A percentile compares a stretch with the other conserved stretches of the same genome.
phyloP scores from a whole-genome alignment of 2,113 vertebrate species.

The Toxotes jaculatrix region DNA sequence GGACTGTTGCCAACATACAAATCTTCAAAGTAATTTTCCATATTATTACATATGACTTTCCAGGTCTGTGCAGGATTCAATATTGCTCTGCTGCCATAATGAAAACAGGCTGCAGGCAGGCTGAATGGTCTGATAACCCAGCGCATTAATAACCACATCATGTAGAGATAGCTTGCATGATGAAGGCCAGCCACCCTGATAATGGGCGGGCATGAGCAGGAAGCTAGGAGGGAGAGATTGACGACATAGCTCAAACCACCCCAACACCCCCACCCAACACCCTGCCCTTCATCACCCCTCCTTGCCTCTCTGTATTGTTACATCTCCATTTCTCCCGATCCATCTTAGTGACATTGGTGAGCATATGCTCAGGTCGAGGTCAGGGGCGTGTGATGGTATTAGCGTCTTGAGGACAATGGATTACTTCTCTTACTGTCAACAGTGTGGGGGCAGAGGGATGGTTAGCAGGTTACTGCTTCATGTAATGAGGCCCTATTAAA shows the following conservation, averaged over 20 bases:
- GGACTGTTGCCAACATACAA: neutral
- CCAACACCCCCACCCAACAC: neutral
- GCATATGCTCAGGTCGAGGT: conserved; percentile 59
- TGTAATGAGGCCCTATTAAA: conserved; percentile 25
- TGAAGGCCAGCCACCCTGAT: conserved; percentile 61
- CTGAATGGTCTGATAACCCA: neutral
- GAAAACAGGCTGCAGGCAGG: conserved; percentile 16
- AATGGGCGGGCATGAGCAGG: conserved; percentile 58
- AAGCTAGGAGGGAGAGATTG: conserved; percentile 30
- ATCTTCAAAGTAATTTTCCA: neutral
- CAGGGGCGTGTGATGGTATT: conserved; percentile 68
- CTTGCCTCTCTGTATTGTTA: conserved; percentile 33
- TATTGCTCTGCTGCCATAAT: neutral
- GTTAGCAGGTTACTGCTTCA: conserved; percentile 42
- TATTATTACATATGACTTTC: neutral
- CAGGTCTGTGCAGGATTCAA: neutral
- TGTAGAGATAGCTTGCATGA: conserved; percentile 43
- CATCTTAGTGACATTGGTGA: conserved; percentile 68
- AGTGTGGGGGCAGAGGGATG: neutral
- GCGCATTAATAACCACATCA: conserved; percentile 66
- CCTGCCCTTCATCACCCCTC: conserved; percentile 7
- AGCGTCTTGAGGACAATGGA: conserved; percentile 67
- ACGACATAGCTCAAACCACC: conserved; percentile 33
- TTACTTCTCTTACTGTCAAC: conserved; percentile 46
- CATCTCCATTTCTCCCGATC: conserved; percentile 69